Evolutionary conservation across 2,113 vertebrate species (phyloP), one percentile per base, ranked within the genome.

Genomic region (Syrrhaptes paradoxus): DNA sequence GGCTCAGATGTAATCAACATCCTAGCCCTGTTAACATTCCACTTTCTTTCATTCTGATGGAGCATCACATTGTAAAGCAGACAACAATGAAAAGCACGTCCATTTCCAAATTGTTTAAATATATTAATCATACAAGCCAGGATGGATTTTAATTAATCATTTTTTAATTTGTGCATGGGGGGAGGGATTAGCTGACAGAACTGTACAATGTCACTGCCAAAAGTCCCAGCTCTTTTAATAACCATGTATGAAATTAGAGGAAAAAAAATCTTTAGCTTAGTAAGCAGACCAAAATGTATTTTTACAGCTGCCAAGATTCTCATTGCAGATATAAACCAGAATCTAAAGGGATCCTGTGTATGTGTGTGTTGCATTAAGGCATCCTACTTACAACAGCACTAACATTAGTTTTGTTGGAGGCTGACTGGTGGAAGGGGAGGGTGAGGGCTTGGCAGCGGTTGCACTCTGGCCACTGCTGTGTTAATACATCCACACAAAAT

Each of bases 281-380:
- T 94, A 85, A 90, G 79, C 75, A 90, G 82, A 90, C 63, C 49
- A 52, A 91, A 94, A 92, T 31, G 55, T 85, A 85, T 96, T 94
- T 96, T 96, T 85, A 88, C 92, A 95, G 93, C 96, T 96, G 94
- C 79, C 93, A 96, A 90, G 77, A 72, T 71, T 87, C 86, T 96
- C 76, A 51, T 5, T 96, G 75, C 85, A 91, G 97, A 93, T 89
- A 96, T 75, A 97, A 97, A 84, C 63, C 94, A 97, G 96, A 96
- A 95, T 96, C 86, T 76, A 55, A 91, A 92, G 80, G n/a, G 94
- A 87, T 72, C 36, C 36, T 68, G 54, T 86, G 58, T 43, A 28
- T 91, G 46, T 34, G 41, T 82, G 70, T 62, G 67, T 67, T 95
- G 77, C 62, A 71, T 84, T 83, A 62, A 74, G 93, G 86, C 49